These are phyloP conservation scores for Penelope pileata DNA, from an alignment of 2,113 vertebrate species.

Conservation along the genomic window DNA sequence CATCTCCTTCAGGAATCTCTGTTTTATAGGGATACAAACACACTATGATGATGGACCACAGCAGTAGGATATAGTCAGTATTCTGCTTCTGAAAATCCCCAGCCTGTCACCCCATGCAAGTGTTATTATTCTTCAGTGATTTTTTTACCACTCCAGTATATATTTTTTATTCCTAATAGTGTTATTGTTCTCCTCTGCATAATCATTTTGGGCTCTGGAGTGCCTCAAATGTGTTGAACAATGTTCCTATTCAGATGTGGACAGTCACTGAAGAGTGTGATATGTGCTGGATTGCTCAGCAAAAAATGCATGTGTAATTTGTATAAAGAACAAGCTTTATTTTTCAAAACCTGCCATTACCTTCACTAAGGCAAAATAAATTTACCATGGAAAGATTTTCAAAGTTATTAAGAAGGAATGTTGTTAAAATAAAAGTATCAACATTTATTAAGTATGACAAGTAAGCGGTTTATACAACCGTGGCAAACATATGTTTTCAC, in stretches of 20 bases:
- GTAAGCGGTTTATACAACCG: conserved; percentile 72
- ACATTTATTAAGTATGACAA: conserved; percentile 79
- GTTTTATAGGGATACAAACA: neutral
- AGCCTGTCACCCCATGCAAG: neutral
- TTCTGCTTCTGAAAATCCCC: neutral
- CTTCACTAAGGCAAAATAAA: conserved; percentile 43
- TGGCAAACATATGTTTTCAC: conserved; percentile 82
- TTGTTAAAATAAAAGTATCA: conserved; percentile 71
- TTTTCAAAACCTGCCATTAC: conserved; percentile 10
- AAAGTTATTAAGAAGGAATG: conserved; percentile 68
- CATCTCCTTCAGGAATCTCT: neutral
- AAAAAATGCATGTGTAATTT: neutral
- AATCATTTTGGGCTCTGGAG: neutral
- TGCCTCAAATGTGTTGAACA: neutral
- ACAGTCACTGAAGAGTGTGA: neutral
- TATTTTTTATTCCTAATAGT: neutral
- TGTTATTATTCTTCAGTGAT: neutral
- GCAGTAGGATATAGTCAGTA: neutral
- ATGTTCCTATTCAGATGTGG: neutral
- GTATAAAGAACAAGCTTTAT: neutral
- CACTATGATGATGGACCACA: neutral
- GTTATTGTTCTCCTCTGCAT: rapidly evolving
- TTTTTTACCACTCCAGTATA: neutral
- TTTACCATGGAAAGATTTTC: conserved; percentile 63
- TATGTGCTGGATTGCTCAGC: neutral